phyloP scores from a whole-genome alignment of 2,113 vertebrate species.

The Rafetus swinhoei region DNA sequence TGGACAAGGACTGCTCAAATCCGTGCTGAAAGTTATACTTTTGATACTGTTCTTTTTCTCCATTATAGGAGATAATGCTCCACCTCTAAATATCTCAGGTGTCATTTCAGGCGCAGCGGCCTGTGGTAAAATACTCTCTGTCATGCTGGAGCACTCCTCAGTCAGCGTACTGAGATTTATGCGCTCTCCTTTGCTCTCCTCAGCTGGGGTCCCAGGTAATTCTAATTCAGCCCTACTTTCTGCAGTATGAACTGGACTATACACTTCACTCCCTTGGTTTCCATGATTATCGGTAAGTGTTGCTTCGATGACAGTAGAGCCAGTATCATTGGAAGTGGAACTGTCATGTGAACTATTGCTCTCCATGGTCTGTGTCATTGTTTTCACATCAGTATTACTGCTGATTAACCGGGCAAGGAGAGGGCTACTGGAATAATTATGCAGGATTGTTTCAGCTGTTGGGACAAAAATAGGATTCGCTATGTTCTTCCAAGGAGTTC shows the following conservation, averaged over 20 bases:
- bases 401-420: conserved; percentile 72
- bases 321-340: conserved; percentile 27
- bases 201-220: neutral
- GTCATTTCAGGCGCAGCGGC: neutral
- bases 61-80: neutral
- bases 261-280: neutral
- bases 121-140: neutral
- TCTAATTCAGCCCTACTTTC: neutral
- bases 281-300: neutral
- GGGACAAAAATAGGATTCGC: conserved; percentile 81
- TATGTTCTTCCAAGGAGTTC: conserved; percentile 85
- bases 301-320: conserved; percentile 77
- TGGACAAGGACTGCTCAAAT: conserved; percentile 76
- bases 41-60: conserved; percentile 60
- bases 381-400: conserved; percentile 64
- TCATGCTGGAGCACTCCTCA: neutral
- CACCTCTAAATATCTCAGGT: neutral
- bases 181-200: neutral
- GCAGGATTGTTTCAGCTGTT: conserved; percentile 77
- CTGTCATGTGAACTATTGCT: conserved; percentile 78
- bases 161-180: neutral
- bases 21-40: conserved; percentile 75
- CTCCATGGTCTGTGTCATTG: conserved; percentile 80
- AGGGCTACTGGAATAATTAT: conserved; percentile 60
- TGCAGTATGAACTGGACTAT: neutral